Conservation (phyloP, 2,797 vertebrate genomes). For the Sphenodon punctatus region DNA sequence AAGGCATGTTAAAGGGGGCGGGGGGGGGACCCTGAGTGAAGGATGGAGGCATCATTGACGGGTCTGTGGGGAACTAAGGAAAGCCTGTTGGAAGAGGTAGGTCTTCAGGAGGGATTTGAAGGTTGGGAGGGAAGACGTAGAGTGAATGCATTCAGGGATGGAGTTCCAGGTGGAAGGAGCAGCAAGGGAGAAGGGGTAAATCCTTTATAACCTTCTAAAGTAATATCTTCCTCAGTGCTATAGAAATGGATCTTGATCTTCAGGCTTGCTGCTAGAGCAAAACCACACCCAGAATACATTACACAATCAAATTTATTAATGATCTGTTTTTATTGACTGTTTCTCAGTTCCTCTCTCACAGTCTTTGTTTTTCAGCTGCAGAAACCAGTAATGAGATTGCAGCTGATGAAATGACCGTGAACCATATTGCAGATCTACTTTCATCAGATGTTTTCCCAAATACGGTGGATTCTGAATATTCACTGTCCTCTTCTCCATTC, state of each 20-base stretch:
- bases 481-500: slow-evolving; percentile 57
- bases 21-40: no score
- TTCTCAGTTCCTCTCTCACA: not conserved
- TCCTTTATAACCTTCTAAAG: no score
- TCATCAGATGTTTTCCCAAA: slow-evolving; percentile 69
- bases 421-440: slow-evolving; percentile 84
- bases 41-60: no score
- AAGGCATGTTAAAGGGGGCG: no score
- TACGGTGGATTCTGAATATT: slow-evolving; percentile 71
- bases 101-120: no score
- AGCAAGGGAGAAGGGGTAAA: no score
- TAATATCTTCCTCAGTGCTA: not conserved
- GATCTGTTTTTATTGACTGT: slow-evolving; percentile 1
- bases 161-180: no score
- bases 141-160: no score
- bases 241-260: not conserved
- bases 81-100: no score
- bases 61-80: no score
- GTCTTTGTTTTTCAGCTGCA: slow-evolving; percentile 64
- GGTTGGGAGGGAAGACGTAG: no score
- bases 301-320: not conserved
- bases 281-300: not conserved
- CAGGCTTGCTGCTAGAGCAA: not conserved
- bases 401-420: slow-evolving; percentile 76
- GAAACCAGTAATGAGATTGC: slow-evolving; percentile 73